These are phyloP conservation scores for Drosophila insularis DNA, from an alignment of 1,140 invertebrate genomes.

Conservation along the genomic window DNA sequence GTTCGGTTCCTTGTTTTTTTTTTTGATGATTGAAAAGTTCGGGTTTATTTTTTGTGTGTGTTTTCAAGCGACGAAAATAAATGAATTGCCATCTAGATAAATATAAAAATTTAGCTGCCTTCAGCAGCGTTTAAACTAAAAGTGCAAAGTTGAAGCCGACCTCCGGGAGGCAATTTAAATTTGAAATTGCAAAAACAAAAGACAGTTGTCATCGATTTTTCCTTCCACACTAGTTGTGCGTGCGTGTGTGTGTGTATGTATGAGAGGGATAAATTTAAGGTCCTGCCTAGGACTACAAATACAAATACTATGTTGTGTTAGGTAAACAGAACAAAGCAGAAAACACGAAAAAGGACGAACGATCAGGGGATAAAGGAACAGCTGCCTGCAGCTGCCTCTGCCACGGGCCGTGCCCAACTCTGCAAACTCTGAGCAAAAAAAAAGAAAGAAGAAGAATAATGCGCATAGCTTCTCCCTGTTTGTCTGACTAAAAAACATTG, in stretches of 20 bases:
- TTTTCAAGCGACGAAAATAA: neutral
- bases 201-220: constrained; percentile 48
- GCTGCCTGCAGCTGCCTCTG: constrained; percentile 49
- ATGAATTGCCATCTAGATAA: neutral
- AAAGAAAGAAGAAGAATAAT: neutral
- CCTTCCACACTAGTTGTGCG: constrained; percentile 23
- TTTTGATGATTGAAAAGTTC: neutral
- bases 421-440: neutral
- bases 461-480: neutral
- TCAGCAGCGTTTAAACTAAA: neutral
- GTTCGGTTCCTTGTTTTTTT: neutral
- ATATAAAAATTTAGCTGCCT: neutral
- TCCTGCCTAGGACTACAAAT: constrained; percentile 45
- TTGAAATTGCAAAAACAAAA: constrained; percentile 5
- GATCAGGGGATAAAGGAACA: constrained; percentile 8
- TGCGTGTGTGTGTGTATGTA: constrained; percentile 16
- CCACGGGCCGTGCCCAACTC: neutral
- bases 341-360: constrained; percentile 7
- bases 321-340: constrained; percentile 35
- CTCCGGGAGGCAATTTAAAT: neutral
- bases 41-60: neutral
- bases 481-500: constrained; percentile 21
- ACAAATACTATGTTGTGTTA: constrained; percentile 36
- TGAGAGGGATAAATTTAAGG: constrained; percentile 7
- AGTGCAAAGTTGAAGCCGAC: constrained; percentile 4